These are phyloP conservation scores for Heliconius nattereri DNA, from an alignment of 1,140 invertebrate genomes.

Conservation along the genomic window DNA sequence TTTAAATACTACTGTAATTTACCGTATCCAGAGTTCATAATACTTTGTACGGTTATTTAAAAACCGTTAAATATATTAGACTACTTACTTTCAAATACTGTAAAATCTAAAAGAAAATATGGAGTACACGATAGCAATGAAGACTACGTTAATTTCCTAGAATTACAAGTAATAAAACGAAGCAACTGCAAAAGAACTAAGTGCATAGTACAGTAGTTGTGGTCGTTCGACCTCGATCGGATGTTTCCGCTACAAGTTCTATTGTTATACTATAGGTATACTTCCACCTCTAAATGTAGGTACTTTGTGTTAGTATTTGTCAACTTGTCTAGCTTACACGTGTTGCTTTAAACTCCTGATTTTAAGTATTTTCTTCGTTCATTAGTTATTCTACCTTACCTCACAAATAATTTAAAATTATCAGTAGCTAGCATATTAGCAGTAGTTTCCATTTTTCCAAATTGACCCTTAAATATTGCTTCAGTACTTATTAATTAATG, in stretches of 20 bases:
- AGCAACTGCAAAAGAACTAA: slow-evolving; percentile 29
- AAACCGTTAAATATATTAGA: background rate
- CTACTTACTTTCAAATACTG: background rate
- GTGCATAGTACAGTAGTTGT: slow-evolving; percentile 36
- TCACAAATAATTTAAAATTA: background rate
- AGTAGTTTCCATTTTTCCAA: background rate
- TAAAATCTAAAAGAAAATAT: slow-evolving; percentile 7
- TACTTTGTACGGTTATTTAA: background rate
- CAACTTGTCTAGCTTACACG: background rate
- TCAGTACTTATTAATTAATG: background rate
- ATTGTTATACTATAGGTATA: slow-evolving; percentile 20
- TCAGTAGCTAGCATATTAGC: background rate
- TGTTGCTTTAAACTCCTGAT: background rate
- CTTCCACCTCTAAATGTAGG: background rate
- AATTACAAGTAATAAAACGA: slow-evolving; percentile 34
- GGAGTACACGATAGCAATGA: slow-evolving; percentile 17
- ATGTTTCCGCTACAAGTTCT: slow-evolving; percentile 32
- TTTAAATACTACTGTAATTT: background rate
- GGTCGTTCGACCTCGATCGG: slow-evolving; percentile 37
- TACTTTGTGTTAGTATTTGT: background rate
- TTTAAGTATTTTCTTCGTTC: background rate
- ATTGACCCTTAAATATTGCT: background rate
- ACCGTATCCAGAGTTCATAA: background rate
- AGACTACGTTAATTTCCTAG: slow-evolving; percentile 33
- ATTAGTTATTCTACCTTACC: background rate